Evolutionary conservation across 2,888 invertebrate species (phyloP).

Genomic region (Chrysolina haemoptera): DNA sequence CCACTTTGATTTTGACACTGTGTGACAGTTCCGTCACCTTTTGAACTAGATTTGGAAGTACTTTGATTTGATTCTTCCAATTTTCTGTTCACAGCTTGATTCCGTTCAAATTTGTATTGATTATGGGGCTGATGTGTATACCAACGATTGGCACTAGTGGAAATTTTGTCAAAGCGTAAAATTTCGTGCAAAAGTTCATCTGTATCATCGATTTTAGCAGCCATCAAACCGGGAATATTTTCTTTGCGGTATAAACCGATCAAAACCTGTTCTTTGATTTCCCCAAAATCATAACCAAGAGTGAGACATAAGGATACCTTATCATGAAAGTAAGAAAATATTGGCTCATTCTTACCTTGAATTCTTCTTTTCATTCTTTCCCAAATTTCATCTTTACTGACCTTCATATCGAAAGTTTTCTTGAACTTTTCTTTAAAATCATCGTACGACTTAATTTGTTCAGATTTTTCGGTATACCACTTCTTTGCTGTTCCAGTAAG

Average conservation of each 20-base stretch:
- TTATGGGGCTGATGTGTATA: too few species aligned
- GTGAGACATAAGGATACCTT: not conserved
- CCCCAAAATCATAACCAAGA: not conserved
- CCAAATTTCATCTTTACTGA: not conserved
- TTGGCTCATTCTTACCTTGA: conserved; percentile 13
- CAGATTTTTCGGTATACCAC: not conserved
- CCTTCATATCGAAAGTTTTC: not conserved
- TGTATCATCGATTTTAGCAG: not conserved
- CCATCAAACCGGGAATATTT: not conserved
- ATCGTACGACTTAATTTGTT: not conserved
- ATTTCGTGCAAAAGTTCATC: not conserved
- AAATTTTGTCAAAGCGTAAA: not conserved
- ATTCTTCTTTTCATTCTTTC: conserved; percentile 19
- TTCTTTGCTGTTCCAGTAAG: not conserved
- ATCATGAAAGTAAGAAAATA: conserved; percentile 18
- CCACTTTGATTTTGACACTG: too few species aligned
- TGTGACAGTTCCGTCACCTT: too few species aligned
- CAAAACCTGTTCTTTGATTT: not conserved
- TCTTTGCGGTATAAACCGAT: not conserved
- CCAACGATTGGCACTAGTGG: not conserved
- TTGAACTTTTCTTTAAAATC: not conserved
- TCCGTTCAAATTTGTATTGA: too few species aligned
- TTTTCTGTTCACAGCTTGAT: too few species aligned
- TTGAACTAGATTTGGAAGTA: too few species aligned
- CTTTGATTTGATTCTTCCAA: too few species aligned